Conservation (phyloP, 30 jellyfish, hydroid and myxozoan genomes). For the Sanderia malayensis region DNA sequence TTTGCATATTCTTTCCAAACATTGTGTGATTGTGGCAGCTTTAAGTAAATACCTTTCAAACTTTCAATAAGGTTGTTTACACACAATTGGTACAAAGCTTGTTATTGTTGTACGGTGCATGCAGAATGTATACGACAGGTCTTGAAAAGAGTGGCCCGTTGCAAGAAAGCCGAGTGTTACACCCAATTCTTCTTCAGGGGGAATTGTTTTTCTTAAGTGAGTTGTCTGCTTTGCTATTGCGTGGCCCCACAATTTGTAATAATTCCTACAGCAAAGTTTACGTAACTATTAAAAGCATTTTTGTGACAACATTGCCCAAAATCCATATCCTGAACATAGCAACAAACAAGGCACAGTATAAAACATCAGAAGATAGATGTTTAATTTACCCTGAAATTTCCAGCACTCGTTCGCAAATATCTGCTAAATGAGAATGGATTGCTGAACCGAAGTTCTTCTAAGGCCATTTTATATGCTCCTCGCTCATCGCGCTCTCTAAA, state of each 20-base stretch:
- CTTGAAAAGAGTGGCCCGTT: no score
- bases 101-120: constrained; percentile 17
- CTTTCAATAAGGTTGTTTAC: background rate
- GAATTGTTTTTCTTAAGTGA: no score
- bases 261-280: no score
- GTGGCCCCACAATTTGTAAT: no score
- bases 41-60: background rate
- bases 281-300: no score
- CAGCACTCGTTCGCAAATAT: constrained; percentile 12
- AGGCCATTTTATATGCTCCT: constrained; percentile 6
- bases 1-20: background rate
- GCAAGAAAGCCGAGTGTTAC: no score
- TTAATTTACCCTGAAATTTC: constrained; percentile 1
- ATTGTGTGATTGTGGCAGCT: background rate
- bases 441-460: background rate
- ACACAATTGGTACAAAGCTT: background rate
- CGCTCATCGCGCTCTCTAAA: background rate
- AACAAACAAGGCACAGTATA: no score
- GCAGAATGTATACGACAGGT: no score
- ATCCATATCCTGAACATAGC: no score
- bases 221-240: no score
- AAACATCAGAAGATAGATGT: no score
- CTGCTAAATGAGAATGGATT: constrained; percentile 18
- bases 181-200: no score
- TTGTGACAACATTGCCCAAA: background rate